Conservation (phyloP, 2,113 vertebrate species). For the Carollia perspicillata region DNA sequence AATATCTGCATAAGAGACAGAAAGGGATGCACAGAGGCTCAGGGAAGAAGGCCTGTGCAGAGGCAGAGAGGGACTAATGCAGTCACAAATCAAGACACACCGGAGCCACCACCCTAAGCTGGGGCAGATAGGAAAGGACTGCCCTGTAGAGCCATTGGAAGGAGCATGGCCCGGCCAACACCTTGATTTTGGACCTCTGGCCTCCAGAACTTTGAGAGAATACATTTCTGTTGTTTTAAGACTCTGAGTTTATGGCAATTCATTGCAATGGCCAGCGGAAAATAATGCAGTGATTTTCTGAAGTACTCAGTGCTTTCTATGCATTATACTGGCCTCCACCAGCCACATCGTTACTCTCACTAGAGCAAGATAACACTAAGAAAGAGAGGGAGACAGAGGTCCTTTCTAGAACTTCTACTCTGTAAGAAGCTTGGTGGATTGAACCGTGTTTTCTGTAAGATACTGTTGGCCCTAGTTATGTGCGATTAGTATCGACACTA, state of each 20-base stretch:
- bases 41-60: background rate
- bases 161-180: rapidly evolving
- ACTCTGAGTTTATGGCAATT: background rate
- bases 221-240: background rate
- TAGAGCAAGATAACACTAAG: background rate
- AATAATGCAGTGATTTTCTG: background rate
- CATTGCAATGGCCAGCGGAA: background rate
- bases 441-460: conserved; percentile 58
- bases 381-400: background rate
- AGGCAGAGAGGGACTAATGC: background rate
- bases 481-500: conserved; percentile 41
- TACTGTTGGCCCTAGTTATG: conserved; percentile 25
- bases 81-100: background rate
- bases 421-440: background rate
- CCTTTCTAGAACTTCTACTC: background rate
- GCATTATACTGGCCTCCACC: background rate
- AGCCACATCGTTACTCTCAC: background rate
- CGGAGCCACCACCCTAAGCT: rapidly evolving
- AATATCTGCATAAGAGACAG: background rate
- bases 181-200: background rate
- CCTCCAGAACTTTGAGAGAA: background rate
- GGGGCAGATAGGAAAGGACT: background rate
- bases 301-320: background rate
- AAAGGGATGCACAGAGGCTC: background rate
- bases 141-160: background rate